Conservation (phyloP, 2,888 invertebrate species). For the Stenoptilia bipunctidactyla region DNA sequence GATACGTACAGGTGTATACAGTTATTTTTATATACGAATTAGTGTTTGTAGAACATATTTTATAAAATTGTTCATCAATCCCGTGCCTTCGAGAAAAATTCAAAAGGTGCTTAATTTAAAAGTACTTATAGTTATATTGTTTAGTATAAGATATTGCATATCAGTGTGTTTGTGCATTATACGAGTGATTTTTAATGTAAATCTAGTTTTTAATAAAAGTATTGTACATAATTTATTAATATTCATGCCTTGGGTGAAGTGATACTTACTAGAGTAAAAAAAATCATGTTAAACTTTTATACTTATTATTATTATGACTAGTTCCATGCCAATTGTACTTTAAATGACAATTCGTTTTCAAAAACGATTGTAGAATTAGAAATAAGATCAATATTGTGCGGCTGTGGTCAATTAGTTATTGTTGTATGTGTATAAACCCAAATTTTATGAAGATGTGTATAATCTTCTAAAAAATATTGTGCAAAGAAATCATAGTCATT, state of each 20-base stretch:
- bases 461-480: too few relatives aligned
- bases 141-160: constrained; percentile 24
- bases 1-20: too few relatives aligned
- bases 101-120: constrained; percentile 40
- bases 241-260: constrained; percentile 43
- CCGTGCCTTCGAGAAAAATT: constrained; percentile 16
- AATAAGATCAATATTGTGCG: constrained; percentile 36
- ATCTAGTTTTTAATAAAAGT: constrained; percentile 19
- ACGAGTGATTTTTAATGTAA: constrained; percentile 27
- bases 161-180: constrained; percentile 19
- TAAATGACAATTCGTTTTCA: constrained; percentile 2
- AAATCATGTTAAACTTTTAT: constrained; percentile 14
- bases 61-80: constrained; percentile 10
- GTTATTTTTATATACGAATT: too few relatives aligned
- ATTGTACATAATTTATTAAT: constrained; percentile 17
- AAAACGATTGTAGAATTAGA: neutral
- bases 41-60: too few relatives aligned
- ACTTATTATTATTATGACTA: constrained; percentile 20
- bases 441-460: too few relatives aligned
- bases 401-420: constrained; percentile 46
- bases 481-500: neutral
- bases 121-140: constrained; percentile 26
- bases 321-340: constrained; percentile 24
- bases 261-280: constrained; percentile 26
- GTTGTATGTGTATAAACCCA: constrained; percentile 5